Percentiles rank a stretch among this genome's conserved stretches.
Evolutionary conservation across 2,888 invertebrate species (phyloP).

Genomic region (Cabera pusaria): DNA sequence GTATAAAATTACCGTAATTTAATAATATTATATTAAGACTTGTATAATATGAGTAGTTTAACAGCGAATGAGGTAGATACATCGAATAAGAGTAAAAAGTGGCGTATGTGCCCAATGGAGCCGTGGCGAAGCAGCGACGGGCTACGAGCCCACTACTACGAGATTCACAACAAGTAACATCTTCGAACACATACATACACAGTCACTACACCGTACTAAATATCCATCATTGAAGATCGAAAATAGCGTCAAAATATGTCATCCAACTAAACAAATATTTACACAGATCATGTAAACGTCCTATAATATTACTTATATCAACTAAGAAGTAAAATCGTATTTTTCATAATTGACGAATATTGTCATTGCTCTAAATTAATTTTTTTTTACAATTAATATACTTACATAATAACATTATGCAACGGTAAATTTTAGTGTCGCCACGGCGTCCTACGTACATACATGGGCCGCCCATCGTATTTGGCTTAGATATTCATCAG

Average conservation of each 20-base stretch:
- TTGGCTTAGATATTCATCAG: slow-evolving; percentile 65
- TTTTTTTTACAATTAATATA: slow-evolving; percentile 46
- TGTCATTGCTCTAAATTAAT: slow-evolving; percentile 63
- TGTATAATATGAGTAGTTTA: slow-evolving; percentile 61
- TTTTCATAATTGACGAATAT: slow-evolving; percentile 73
- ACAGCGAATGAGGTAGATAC: slow-evolving; percentile 74
- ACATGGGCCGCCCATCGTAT: slow-evolving; percentile 48
- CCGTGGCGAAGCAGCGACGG: slow-evolving; percentile 59
- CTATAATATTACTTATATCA: slow-evolving; percentile 39
- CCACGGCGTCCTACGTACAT: slow-evolving; percentile 57
- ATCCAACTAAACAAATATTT: slow-evolving; percentile 42
- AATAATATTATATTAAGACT: slow-evolving; percentile 50
- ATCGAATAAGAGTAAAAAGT: slow-evolving; percentile 41
- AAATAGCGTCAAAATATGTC: slow-evolving; percentile 33
- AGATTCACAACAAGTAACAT: slow-evolving; percentile 65
- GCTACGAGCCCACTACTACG: slow-evolving; percentile 43
- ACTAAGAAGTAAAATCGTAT: slow-evolving; percentile 55
- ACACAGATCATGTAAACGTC: slow-evolving; percentile 43
- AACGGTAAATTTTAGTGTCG: slow-evolving; percentile 47
- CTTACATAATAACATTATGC: slow-evolving; percentile 43
- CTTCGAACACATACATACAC: slow-evolving; percentile 49
- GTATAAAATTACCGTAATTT: slow-evolving; percentile 76
- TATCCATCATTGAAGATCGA: slow-evolving; percentile 30
- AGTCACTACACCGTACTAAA: slow-evolving; percentile 33
- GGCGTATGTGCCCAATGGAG: slow-evolving; percentile 44